Base-by-base conservation (phyloP, 2,113 vertebrate species). In the Garra rufa region DNA sequence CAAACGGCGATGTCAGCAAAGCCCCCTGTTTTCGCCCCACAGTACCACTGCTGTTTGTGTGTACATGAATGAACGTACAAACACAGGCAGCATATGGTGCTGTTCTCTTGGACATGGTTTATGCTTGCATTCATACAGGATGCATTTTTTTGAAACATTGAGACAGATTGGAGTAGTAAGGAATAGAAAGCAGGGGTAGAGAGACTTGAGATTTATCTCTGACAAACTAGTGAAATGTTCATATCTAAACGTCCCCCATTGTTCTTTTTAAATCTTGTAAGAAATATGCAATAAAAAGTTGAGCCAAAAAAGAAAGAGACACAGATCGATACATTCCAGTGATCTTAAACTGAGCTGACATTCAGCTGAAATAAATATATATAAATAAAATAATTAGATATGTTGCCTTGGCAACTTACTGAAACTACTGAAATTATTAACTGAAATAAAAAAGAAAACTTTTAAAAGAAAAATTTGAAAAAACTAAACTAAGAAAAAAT, bases 21-120 rank as follows among this genome's bases (percentile, higher is more conserved):
- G 69, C 70, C 65, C 81, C 38, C 48, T 65, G 43, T 75, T 74
- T 46, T 57, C 28, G 46, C 77, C 55, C 30, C 81, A 83, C 19
- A 81, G 57, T 77, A 26, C 9, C 61, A 43, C 83, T 82, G 43
- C 75, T 82, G 65, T 85, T 59, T 38, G 24, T 70, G 52, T 55
- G 9, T 67, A 78, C 52, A 80, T 65, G 3, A 46, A 63, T 48
- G 77, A 38, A 65, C 17, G 26, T 17, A 80, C 24, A 80, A 65
- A 44, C 43, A 41, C 14, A 38, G 48, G 9, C 14, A 52, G 74
- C 75, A 86, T 83, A 73, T 69, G 46, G 52, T 85, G 9, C 46
- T 26, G 79, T 70, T 76, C 38, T 44, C 30, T 10, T 44, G 71
- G 44, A 26, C 13, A 6, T 17, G 28, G 43, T 38, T 78, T 50